These are phyloP conservation scores for Hesperia comma DNA, from an alignment of 2,888 invertebrate species.

Conservation along the genomic window DNA sequence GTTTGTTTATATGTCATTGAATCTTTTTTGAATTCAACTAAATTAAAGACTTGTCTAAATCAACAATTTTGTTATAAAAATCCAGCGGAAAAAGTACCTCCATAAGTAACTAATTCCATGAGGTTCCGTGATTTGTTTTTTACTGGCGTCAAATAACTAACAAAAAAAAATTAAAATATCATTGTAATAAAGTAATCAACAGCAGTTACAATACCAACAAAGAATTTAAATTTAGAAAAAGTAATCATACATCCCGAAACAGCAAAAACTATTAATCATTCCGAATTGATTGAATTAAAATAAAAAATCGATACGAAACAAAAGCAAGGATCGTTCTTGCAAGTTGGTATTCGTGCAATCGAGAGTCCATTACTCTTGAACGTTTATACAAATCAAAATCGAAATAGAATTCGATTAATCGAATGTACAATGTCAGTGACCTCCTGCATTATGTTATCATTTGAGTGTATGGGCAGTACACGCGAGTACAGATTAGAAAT, in stretches of 20 bases:
- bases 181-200: too few relatives aligned
- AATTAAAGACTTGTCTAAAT: too few relatives aligned
- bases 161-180: too few relatives aligned
- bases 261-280: conserved; percentile 15
- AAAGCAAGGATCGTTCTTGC: conserved; percentile 1
- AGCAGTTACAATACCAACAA: too few relatives aligned
- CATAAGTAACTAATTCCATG: too few relatives aligned
- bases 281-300: conserved; percentile 13
- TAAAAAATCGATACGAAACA: conserved; percentile 3
- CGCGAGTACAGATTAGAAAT: conserved; percentile 51
- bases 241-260: neutral
- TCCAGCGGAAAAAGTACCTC: too few relatives aligned
- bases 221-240: neutral
- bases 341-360: conserved; percentile 19
- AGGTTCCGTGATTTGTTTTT: too few relatives aligned
- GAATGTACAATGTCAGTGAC: conserved; percentile 44
- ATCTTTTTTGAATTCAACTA: too few relatives aligned
- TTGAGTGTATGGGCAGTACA: conserved; percentile 35
- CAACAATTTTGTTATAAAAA: too few relatives aligned
- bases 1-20: too few relatives aligned
- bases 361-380: conserved; percentile 23
- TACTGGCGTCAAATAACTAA: too few relatives aligned
- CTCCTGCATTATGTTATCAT: conserved; percentile 43
- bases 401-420: conserved; percentile 36
- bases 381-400: conserved; percentile 38